phyloP scores from a whole-genome alignment of 2,113 vertebrate genomes.

The Antechinus flavipes region DNA sequence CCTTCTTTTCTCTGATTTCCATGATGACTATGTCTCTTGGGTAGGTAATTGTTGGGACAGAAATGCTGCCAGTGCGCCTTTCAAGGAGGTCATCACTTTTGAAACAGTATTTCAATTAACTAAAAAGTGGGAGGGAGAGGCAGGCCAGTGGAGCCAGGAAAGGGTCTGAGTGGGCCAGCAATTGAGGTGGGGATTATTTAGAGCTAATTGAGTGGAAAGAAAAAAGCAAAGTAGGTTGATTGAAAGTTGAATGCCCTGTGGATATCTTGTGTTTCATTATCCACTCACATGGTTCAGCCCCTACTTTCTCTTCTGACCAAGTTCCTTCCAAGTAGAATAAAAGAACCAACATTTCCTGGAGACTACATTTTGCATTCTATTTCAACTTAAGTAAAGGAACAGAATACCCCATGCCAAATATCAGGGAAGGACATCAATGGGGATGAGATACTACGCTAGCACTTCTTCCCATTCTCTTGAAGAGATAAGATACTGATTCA shows the following conservation, averaged over 20 bases:
- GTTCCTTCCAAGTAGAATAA: conserved; percentile 42
- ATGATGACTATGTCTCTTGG: conserved; percentile 35
- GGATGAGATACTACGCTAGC: neutral
- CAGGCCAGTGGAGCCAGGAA: conserved; percentile 57
- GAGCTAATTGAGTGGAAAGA: conserved; percentile 73
- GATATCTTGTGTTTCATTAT: conserved; percentile 25
- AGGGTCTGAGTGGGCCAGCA: conserved; percentile 49
- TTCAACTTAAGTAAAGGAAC: neutral
- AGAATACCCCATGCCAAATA: neutral
- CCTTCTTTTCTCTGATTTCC: conserved; percentile 42
- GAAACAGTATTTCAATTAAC: conserved; percentile 49
- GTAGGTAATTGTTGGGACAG: conserved; percentile 39
- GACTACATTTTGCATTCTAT: neutral
- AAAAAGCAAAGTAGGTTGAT: conserved; percentile 60
- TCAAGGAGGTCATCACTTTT: conserved; percentile 48
- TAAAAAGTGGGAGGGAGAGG: conserved; percentile 50
- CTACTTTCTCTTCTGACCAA: conserved; percentile 54
- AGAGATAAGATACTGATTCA: neutral
- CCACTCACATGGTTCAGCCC: conserved; percentile 46
- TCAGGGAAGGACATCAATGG: neutral
- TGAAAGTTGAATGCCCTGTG: conserved; percentile 61
- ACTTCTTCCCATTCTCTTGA: neutral
- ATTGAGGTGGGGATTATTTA: conserved; percentile 33
- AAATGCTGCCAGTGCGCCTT: conserved; percentile 45
- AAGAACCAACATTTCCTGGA: neutral